Base-by-base conservation (phyloP, 2,888 invertebrate genomes). In the Orthosia gothica region DNA sequence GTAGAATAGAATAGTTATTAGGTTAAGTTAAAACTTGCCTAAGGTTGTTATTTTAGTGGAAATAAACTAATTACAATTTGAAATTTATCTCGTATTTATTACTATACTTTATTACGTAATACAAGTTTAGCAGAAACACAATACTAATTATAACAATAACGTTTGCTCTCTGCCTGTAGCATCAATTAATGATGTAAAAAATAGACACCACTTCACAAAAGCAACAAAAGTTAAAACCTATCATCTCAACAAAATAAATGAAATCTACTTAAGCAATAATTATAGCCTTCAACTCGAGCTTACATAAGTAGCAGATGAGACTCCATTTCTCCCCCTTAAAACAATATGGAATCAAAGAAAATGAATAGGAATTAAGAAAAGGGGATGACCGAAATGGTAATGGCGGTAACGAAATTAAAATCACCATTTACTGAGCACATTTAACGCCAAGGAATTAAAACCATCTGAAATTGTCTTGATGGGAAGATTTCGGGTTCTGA, bases 401-500 rank as follows among this genome's bases (percentile, higher is more conserved):
- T 66, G 58, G 40, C 50, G 20, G 32, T 81, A 76, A 52, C 67
- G 68, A 68, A 69, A 84, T 82, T 81, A 81, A 75, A 76, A 81
- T 76, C 26, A 55, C 61, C 77, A 76, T 84, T 81, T 55, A 81
- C 76, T 12, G 40, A 59, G 81, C 49, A 70, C 50, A 73, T 73
- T 85, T 73, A 32, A 76, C 54, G 64, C 54, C 50, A 62, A 68
- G 58, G 57, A 55, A 82, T 84, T 82, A 77, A 68, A 85, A 82
- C 69, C 72, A 70, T 82, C 67, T 55, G 47, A 70, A 76, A 76
- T 76, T 65, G 57, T 82, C 26, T 18, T 55, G 61, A 77, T 57
- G 58, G 18, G 23, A 5, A 54, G 50, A 52, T 58, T 62, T 50
- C 1, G 58, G 49, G 40, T 57, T 69, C 54, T 62, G 61, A 76